Evolutionary conservation across 2,888 invertebrate species (phyloP).

Genomic region (Diloba caeruleocephala): DNA sequence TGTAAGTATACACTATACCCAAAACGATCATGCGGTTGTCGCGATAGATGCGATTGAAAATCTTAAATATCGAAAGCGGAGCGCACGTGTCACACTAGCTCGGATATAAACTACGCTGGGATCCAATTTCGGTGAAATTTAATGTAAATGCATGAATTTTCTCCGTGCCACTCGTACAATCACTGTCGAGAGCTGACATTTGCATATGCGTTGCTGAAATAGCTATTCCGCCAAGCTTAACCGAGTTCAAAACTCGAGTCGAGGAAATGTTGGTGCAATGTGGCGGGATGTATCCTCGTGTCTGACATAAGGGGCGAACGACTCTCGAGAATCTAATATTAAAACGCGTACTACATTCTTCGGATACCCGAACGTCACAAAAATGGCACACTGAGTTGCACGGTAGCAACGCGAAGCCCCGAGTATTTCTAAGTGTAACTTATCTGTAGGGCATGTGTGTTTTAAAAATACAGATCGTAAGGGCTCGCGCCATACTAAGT

Average conservation of each 20-base stretch:
- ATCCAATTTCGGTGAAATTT: conserved; percentile 87
- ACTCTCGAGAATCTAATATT: conserved; percentile 67
- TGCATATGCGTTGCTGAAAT: conserved; percentile 87
- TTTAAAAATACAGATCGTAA: conserved; percentile 60
- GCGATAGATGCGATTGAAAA: conserved; percentile 81
- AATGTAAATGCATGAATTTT: conserved; percentile 89
- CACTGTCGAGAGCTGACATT: conserved; percentile 88
- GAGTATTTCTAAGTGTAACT: conserved; percentile 67
- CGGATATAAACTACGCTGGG: conserved; percentile 81
- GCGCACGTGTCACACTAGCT: conserved; percentile 77
- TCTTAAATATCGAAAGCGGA: conserved; percentile 79
- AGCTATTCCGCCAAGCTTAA: conserved; percentile 84
- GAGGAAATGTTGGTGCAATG: conserved; percentile 74
- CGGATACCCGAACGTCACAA: conserved; percentile 58
- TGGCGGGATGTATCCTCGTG: conserved; percentile 72
- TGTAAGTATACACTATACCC: neutral
- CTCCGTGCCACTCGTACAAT: conserved; percentile 87
- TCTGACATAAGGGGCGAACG: conserved; percentile 68
- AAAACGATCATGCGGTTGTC: conserved; percentile 42
- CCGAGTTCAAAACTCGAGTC: conserved; percentile 84
- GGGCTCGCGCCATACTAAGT: conserved; percentile 72
- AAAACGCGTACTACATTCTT: conserved; percentile 66
- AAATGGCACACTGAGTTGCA: conserved; percentile 60
- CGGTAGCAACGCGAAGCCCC: conserved; percentile 55
- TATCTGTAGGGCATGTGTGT: conserved; percentile 75